Conservation (phyloP, 2,113 vertebrate species). For the Sminthopsis crassicaudata region DNA sequence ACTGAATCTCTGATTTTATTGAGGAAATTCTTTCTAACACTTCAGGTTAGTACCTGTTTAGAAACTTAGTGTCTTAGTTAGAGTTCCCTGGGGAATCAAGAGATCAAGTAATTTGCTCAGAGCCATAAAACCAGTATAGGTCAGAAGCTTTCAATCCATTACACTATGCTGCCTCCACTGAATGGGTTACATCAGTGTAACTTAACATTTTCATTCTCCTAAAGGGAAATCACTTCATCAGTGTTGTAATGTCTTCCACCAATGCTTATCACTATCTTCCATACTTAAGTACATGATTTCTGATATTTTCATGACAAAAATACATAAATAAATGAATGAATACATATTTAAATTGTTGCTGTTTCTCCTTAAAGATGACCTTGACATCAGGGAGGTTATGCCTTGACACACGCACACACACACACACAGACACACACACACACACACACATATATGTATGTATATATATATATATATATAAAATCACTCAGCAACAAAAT, state of each 20-base stretch:
- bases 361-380: no score
- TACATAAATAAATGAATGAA: background rate
- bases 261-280: background rate
- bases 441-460: no score
- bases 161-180: background rate
- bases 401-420: no score
- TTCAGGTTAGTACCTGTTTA: background rate
- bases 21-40: background rate
- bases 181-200: background rate
- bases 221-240: background rate
- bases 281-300: background rate
- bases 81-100: background rate
- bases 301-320: background rate
- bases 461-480: no score
- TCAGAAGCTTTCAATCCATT: background rate
- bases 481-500: no score
- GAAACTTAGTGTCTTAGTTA: background rate
- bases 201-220: background rate
- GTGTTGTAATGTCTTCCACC: background rate
- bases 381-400: no score
- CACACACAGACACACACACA: no score
- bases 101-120: background rate
- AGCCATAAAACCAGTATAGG: background rate
- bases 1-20: background rate
- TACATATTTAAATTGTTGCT: background rate